Conservation (phyloP, 2,113 vertebrate species). For the Gracilinanus agilis region DNA sequence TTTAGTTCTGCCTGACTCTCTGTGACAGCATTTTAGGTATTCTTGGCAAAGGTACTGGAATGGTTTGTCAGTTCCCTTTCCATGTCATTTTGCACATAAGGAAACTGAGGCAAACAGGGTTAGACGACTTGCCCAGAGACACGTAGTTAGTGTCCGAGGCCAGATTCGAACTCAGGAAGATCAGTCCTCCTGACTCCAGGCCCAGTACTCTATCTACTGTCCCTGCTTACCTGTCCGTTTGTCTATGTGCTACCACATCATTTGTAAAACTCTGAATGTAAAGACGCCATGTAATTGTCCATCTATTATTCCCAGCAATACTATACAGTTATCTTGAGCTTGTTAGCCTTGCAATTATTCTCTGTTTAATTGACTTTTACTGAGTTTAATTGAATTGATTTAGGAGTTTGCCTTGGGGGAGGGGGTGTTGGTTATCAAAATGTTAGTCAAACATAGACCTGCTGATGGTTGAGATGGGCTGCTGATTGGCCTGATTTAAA, state of each 20-base stretch:
- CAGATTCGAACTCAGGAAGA: no score
- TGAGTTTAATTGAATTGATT: background rate
- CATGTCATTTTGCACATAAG: no score
- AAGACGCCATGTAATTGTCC: background rate
- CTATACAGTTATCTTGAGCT: background rate
- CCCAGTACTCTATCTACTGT: no score
- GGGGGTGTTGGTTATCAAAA: background rate
- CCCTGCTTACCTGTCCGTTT: background rate
- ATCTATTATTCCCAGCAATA: background rate
- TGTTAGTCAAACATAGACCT: background rate
- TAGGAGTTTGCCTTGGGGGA: background rate
- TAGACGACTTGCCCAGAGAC: no score
- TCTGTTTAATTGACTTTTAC: background rate
- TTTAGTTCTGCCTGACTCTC: no score
- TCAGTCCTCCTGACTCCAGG: no score
- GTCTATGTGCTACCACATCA: background rate
- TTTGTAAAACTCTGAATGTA: background rate
- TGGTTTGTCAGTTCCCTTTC: no score
- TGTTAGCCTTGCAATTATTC: background rate
- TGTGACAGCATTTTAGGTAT: no score
- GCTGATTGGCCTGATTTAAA: constrained; percentile 1
- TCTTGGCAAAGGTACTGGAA: no score
- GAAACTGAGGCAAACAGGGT: no score
- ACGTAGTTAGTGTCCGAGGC: no score
- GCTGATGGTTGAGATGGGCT: background rate